Base-by-base conservation (phyloP, 53 echinoderm and acorn worm species). In the Luidia sarsii region DNA sequence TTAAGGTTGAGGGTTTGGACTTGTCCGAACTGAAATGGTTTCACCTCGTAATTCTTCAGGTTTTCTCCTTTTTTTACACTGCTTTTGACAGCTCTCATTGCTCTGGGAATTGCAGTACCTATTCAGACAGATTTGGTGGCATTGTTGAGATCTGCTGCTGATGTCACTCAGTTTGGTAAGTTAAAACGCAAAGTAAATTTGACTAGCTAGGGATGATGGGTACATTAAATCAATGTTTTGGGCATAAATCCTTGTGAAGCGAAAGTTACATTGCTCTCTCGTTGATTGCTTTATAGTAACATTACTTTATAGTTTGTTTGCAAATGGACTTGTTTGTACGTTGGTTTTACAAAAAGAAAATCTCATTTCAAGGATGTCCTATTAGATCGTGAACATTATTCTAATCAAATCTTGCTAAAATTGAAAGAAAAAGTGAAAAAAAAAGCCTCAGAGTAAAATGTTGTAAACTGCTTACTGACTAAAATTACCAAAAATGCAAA, bases 81-180 rank as follows among this genome's bases (percentile, higher is more conserved):
- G 20, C 6, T 8, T 67, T 46, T 15, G 9, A 28, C 33, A 75
- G 75, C 60, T 7, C 41, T 33, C n/a, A 59, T 2, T 21, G 59
- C 60, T 0, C 35, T 75, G 46, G 60, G 75, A 33, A 0, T 57
- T 25, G 8, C n/a, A 4, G 21, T 43, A n/a, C 27, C 45, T 16
- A 59, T n/a, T 45, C 24, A 35, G 21, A 60, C 51, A 18, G 13
- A 60, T 30, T 14, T 75, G 19, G 41, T 59, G n/a, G 41, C 25
- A 45, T 25, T 57, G 7, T 48, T 75, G 20, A 39, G 27, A 18
- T 43, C 16, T 16, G 19, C 60, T 0, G 30, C 75, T 31, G 29
- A 60, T 30, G 29, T 75, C 9, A 30, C 59, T 43, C 75, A 75
- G n/a, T 45, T 75, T 24, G 7, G 75, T 75, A 75, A 75, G 75